A percentile compares a stretch with the other conserved stretches of the same genome.
Conservation (phyloP, 2,113 vertebrate species). For the Pyxicephalus adspersus region DNA sequence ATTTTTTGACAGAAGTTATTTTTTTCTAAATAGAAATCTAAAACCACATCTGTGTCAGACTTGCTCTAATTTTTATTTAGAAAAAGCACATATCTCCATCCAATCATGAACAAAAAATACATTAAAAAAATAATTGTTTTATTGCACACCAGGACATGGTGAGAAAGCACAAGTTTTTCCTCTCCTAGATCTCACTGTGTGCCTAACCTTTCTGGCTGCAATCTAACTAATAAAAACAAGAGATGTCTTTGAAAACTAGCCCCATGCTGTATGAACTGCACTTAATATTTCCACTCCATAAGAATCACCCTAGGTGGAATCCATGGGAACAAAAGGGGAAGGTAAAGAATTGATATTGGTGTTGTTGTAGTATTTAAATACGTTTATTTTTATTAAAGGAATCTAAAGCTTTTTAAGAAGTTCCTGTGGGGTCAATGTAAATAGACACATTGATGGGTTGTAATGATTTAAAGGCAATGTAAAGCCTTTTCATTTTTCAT, state of each 20-base stretch:
- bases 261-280: slow-evolving; percentile 24
- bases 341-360: slow-evolving; percentile 46
- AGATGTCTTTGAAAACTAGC: background rate
- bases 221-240: slow-evolving; percentile 38
- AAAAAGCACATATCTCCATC: slow-evolving; percentile 31
- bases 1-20: too few species aligned
- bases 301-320: slow-evolving; percentile 9
- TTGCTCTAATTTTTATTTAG: too few species aligned
- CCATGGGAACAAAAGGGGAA: background rate
- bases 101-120: slow-evolving; percentile 20
- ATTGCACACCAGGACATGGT: slow-evolving; percentile 13
- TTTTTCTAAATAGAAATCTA: background rate
- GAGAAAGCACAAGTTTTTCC: slow-evolving; percentile 19
- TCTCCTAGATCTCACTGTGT: slow-evolving; percentile 21
- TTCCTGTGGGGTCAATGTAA: too few species aligned
- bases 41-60: background rate
- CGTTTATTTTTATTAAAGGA: too few species aligned
- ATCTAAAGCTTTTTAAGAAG: too few species aligned
- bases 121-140: slow-evolving; percentile 3
- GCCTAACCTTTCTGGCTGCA: slow-evolving; percentile 28
- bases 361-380: slow-evolving; percentile 58
- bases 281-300: slow-evolving; percentile 12
- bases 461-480: too few species aligned
- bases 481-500: too few species aligned
- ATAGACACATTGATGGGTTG: too few species aligned